Evolutionary conservation across 1,140 invertebrate species (phyloP), one percentile per base, ranked within the genome.

Genomic region (Euura lappo): DNA sequence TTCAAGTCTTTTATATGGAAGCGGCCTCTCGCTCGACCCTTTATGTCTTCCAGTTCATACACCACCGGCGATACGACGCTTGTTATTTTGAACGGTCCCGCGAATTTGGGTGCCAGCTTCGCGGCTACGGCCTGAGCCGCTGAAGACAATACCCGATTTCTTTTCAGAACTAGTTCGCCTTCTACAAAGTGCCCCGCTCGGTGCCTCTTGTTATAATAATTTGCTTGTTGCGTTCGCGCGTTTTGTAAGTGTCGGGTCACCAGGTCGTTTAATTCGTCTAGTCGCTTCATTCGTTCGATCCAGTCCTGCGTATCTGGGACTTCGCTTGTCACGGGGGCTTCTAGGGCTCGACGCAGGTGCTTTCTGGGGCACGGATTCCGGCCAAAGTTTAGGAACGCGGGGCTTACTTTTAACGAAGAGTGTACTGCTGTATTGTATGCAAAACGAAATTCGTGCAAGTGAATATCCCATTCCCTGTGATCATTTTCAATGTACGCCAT

Each of bases 71-170:
- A 78, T 28, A 78, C 70, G 42, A 72, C 60, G 7, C 71, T 75
- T 2, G 76, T 66, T 28, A 84, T 76, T 11, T 73, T 43, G 74
- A 82, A 86, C 0, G 84, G 84, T 11, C 85, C 85, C 64, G 84
- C 79, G 28, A 81, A 79, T 43, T 78, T 78, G 3, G 82, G 83
- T 0, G 81, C 79, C 10, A 87, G 79, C 28, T 28, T 28, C 28
- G 28, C 28, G 28, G 28, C 28, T 1, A 28, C 28, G 28, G 28
- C 28, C 28, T 76, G 70, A 1, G 69, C 10, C 2, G 77, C 76
- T 7, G 80, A 78, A n/a, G 84, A 87, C 0, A 80, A 44, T 0
- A 72, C 69, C 51, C 83, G 81, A 43, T 72, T 4, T 4, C 51
- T 65, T 11, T 46, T 65, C 1, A 28, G 28, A 1, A 28, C 28